Base-by-base conservation (phyloP, 2,888 invertebrate species). In the Cosmorhoe ocellata region DNA sequence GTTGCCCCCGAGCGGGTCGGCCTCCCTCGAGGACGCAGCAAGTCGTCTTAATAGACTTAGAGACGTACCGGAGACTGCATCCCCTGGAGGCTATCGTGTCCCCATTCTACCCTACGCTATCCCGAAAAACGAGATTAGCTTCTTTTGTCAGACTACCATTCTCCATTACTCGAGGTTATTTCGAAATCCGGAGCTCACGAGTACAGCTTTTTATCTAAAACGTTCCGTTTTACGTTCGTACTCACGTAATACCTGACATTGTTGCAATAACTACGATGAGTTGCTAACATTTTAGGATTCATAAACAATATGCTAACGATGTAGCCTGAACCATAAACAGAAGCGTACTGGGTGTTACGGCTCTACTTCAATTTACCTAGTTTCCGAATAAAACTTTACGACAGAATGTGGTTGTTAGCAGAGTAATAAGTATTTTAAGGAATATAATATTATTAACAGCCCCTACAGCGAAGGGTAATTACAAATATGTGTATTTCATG, bases 1-100 rank as follows among this genome's bases (percentile, higher is more conserved):
- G 68, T 71, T 71, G 66, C 71, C 79, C 78, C 68, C 69, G 60
- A 72, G 79, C 78, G 70, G 64, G 64, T 61, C 60, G 61, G 61
- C 61, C 63, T 74, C 84, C 82, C 79, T 56, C 38, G 74, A 71
- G 80, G 74, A 64, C 64, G 69, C 66, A 71, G 77, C 77, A 76
- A 84, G 83, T 82, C 82, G 79, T 81, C 84, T 84, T 89, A 88
- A 88, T 87, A 86, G 86, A 87, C 84, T 89, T 85, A 84, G 75
- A 79, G 78, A 79, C 79, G 78, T 78, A 76, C 74, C 68, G 76
- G 76, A 73, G 79, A 74, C 76, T 76, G 71, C 74, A 75, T 78
- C 81, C 84, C 84, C 71, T 56, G 12, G 74, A 69, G 86, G 83
- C 76, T 64, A 71, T 71, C 74, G 69, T 73, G 71, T 76, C 79